These are phyloP conservation scores for Zoanthus solanderi DNA, from an alignment of 92 coral and sea anemone genomes.

Conservation along the genomic window DNA sequence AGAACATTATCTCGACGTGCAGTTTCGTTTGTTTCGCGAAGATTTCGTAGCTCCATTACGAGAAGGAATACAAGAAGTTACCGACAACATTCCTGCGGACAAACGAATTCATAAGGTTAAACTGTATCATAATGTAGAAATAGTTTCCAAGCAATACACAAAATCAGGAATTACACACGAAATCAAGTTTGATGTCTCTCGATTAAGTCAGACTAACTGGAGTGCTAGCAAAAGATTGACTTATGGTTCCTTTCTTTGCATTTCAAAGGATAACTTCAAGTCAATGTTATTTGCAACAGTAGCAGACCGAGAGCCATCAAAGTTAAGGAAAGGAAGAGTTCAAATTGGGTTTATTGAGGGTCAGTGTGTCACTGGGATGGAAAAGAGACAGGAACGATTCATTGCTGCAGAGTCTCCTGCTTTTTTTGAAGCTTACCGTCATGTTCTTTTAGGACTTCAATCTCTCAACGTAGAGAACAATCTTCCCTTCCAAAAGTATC, in stretches of 20 bases:
- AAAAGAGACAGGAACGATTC: constrained; percentile 15
- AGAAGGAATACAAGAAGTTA: constrained; percentile 75
- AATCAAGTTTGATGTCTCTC: constrained; percentile 49
- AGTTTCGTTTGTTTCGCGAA: constrained; percentile 82
- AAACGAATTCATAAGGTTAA: constrained; percentile 66
- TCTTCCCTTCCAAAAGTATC: constrained; percentile 49
- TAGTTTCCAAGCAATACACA: constrained; percentile 50
- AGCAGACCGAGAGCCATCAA: not conserved
- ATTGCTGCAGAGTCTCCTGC: constrained; percentile 51
- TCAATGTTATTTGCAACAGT: constrained; percentile 47
- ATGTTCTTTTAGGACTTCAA: constrained; percentile 49
- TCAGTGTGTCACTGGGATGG: constrained; percentile 33
- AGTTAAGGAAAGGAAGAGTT: constrained; percentile 31
- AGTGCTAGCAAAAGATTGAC: constrained; percentile 15
- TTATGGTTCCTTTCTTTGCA: constrained; percentile 48
- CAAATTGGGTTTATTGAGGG: constrained; percentile 16
- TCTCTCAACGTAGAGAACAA: constrained; percentile 5
- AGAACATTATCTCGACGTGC: constrained; percentile 87
- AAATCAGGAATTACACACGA: constrained; percentile 53
- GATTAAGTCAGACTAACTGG: constrained; percentile 47
- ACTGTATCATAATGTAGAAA: constrained; percentile 45
- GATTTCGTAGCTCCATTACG: constrained; percentile 85
- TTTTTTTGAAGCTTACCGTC: constrained; percentile 47
- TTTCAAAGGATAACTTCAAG: constrained; percentile 41
- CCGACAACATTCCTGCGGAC: constrained; percentile 42